Percentiles rank a stretch among this genome's conserved stretches.
phyloP scores from a whole-genome alignment of 2,113 vertebrate species.

The Amblyopsis rosae region DNA sequence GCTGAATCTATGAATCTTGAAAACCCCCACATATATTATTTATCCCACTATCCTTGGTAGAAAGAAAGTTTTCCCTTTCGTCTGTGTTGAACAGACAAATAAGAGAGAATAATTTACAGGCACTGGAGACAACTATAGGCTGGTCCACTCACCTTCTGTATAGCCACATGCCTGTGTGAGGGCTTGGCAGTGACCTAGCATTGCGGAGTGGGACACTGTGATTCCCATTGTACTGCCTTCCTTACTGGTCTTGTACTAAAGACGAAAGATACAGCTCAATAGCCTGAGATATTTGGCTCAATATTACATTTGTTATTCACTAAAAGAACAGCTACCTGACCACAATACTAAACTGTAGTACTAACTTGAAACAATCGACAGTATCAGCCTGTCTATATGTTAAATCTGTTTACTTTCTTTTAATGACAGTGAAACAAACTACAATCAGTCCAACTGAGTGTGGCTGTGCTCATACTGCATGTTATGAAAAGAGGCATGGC shows the following conservation, averaged over 20 bases:
- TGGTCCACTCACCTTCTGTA: slow-evolving; percentile 83
- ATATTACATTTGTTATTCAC: no score
- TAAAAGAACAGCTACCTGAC: no score
- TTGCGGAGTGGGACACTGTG: slow-evolving; percentile 85
- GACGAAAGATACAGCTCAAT: slow-evolving; percentile 7
- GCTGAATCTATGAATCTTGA: background rate
- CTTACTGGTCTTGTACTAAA: slow-evolving; percentile 95
- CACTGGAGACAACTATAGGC: slow-evolving; percentile 4
- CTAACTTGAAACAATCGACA: no score
- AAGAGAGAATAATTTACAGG: background rate
- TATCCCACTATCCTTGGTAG: background rate
- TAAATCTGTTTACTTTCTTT: no score
- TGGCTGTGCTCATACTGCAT: background rate
- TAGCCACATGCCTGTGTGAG: slow-evolving; percentile 94
- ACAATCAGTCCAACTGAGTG: no score
- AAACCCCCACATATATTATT: no score
- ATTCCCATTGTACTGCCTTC: slow-evolving; percentile 96
- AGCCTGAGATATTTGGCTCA: no score
- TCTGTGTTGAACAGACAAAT: background rate
- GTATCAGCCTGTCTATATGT: no score
- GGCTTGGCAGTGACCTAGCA: slow-evolving; percentile 89
- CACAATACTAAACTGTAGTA: no score
- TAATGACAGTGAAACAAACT: no score
- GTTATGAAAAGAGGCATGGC: background rate
- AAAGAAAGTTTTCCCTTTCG: background rate